Base-by-base conservation (phyloP, 2,113 vertebrate genomes). In the Xiphophorus maculatus region DNA sequence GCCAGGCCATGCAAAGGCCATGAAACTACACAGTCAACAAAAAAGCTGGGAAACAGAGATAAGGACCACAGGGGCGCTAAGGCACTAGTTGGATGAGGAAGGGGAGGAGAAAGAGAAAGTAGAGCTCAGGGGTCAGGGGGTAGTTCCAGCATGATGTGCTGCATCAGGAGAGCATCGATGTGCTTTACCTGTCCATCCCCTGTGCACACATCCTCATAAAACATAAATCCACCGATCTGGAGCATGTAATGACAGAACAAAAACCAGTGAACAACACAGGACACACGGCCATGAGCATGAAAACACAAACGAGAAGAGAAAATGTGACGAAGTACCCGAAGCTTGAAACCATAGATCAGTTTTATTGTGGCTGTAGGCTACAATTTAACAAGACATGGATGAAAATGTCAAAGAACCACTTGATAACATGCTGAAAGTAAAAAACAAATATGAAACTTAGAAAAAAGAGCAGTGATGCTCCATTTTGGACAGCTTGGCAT, bases 151-250 rank as follows among this genome's bases (percentile, higher is more conserved):
- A 75, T 66, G 66, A 73, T 84, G 69, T 61, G 12, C 74, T 61
- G 32, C 82, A 83, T 69, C 73, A 69, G 51, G 67, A 67, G 65
- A 87, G 67, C 73, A 72, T 84, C 71, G 77, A 68, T 73, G 82
- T 74, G 84, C 44, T 89, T 93, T 94, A 94, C 94, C 91, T 94
- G 89, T 93, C 87, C 27, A 84, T 91, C 71, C 84, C 88, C 85
- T 90, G 90, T 48, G 87, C 73, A 92, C 92, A 94, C 42, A 93
- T 93, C 89, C 85, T 85, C 83, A 92, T 68, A 93, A 93, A 92
- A 94, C 92, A 91, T 83, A 93, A 83, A 90, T 94, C 90, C 89
- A 92, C 87, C 86, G 91, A 92, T 90, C 92, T 94, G 92, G 83
- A 89, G 92, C 91, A 88, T 90, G 91, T 87, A 92, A 92, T 87